Evolutionary conservation across 1,140 invertebrate species (phyloP).

Genomic region (Magallana angulata): DNA sequence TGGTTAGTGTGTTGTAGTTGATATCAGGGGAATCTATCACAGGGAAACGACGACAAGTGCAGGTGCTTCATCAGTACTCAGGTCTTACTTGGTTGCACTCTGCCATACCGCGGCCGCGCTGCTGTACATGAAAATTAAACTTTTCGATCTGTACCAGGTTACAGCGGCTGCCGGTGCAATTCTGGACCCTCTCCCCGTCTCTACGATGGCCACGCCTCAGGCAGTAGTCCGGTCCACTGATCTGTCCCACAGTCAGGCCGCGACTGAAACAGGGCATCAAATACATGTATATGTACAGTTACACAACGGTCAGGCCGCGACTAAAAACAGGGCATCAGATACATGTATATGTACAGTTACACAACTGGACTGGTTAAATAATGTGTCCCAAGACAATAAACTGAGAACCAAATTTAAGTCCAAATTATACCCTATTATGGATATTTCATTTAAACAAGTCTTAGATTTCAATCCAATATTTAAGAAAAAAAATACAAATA

Average conservation of each 20-base stretch:
- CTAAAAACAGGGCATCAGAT: constrained; percentile 39
- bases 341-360: no score
- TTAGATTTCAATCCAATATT: no score
- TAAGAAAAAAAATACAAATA: no score
- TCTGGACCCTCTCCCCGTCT: constrained; percentile 52
- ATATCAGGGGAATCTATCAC: neutral
- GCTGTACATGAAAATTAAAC: constrained; percentile 64
- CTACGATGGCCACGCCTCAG: constrained; percentile 60
- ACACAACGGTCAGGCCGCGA: constrained; percentile 45
- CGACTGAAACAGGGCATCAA: constrained; percentile 48
- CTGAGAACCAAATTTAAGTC: no score
- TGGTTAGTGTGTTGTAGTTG: neutral
- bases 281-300: no score
- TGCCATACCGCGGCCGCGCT: constrained; percentile 57
- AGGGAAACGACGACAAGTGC: neutral
- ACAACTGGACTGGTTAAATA: no score
- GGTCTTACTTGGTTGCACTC: constrained; percentile 61
- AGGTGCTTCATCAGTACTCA: neutral
- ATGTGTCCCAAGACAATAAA: no score
- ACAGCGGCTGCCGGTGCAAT: constrained; percentile 61
- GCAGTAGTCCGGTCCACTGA: constrained; percentile 63
- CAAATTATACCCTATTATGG: no score
- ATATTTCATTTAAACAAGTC: no score
- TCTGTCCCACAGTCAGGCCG: constrained; percentile 60
- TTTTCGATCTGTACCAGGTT: constrained; percentile 63